phyloP scores from a whole-genome alignment of 2,888 invertebrate genomes.

The Neelides folsomi region DNA sequence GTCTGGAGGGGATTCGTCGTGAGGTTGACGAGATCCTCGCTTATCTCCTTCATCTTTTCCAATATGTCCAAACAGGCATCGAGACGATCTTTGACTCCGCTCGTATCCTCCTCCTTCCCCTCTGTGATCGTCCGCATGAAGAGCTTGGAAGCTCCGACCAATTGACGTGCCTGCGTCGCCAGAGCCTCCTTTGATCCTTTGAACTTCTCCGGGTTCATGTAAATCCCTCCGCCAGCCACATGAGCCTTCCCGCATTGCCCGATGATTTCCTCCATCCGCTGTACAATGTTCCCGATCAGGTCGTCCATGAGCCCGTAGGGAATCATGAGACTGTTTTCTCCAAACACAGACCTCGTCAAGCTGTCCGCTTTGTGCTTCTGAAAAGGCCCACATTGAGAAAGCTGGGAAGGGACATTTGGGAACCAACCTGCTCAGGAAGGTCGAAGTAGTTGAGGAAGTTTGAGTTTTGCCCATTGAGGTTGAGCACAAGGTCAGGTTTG shows the following conservation, averaged over 20 bases:
- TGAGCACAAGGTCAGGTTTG: too few species aligned
- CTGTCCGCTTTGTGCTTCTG: not conserved
- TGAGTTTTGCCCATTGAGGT: too few species aligned
- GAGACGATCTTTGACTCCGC: slow-evolving; percentile 13
- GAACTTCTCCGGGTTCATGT: slow-evolving; percentile 60
- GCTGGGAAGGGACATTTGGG: too few species aligned
- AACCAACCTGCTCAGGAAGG: too few species aligned
- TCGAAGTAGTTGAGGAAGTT: too few species aligned
- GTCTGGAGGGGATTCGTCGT: slow-evolving; percentile 66
- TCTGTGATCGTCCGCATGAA: slow-evolving; percentile 69
- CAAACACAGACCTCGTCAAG: slow-evolving; percentile 37
- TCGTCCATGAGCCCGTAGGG: slow-evolving; percentile 50
- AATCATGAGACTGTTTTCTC: slow-evolving; percentile 40
- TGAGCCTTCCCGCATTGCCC: slow-evolving; percentile 59
- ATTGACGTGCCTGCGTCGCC: slow-evolving; percentile 62
- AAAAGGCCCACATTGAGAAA: too few species aligned
- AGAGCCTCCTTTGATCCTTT: slow-evolving; percentile 53
- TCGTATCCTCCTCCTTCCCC: slow-evolving; percentile 59
- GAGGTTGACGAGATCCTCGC: slow-evolving; percentile 60
- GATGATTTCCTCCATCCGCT: slow-evolving; percentile 55
- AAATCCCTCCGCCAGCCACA: slow-evolving; percentile 58
- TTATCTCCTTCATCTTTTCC: slow-evolving; percentile 45
- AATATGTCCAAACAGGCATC: slow-evolving; percentile 14
- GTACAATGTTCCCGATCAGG: slow-evolving; percentile 54
- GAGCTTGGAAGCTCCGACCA: slow-evolving; percentile 69